Percentiles rank a stretch among this genome's conserved stretches.
phyloP scores from a whole-genome alignment of 1,140 invertebrate genomes.

The Diabrotica undecimpunctata region DNA sequence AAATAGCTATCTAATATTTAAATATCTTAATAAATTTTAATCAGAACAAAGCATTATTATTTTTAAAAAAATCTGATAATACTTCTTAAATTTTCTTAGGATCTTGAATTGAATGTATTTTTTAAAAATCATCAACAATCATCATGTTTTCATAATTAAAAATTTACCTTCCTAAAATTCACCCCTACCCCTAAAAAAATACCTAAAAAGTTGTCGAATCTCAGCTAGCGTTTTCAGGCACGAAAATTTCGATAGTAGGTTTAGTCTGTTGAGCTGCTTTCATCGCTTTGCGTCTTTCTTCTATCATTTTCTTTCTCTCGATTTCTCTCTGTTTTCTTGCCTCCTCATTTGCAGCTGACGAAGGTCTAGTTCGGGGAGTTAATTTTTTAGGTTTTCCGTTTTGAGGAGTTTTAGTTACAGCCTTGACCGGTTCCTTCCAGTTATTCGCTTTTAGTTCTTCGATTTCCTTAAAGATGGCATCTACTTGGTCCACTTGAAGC shows the following conservation, averaged over 20 bases:
- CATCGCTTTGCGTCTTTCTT: conserved; percentile 70
- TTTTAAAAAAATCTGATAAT: too few relatives aligned
- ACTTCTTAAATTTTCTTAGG: too few relatives aligned
- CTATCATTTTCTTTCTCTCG: conserved; percentile 73
- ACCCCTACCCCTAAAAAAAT: conserved; percentile 1
- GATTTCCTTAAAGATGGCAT: conserved; percentile 75
- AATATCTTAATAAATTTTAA: too few relatives aligned
- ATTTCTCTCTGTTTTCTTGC: conserved; percentile 67
- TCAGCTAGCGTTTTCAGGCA: conserved; percentile 52
- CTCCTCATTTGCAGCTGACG: conserved; percentile 51
- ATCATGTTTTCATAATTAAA: too few relatives aligned
- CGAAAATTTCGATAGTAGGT: conserved; percentile 59
- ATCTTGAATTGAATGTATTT: too few relatives aligned
- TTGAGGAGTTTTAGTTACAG: conserved; percentile 30
- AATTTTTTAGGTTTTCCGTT: conserved; percentile 46
- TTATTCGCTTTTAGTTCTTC: conserved; percentile 64
- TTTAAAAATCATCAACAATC: too few relatives aligned
- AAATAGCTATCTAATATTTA: too few relatives aligned
- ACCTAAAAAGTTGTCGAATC: conserved; percentile 16
- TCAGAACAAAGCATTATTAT: too few relatives aligned
- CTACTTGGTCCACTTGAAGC: conserved; percentile 80
- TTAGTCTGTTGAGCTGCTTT: conserved; percentile 47
- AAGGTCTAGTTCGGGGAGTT: conserved; percentile 43
- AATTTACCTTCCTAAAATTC: not conserved
- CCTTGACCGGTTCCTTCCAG: conserved; percentile 54